Evolutionary conservation across 2,797 vertebrate species (phyloP).

Genomic region (Acanthis flammea): DNA sequence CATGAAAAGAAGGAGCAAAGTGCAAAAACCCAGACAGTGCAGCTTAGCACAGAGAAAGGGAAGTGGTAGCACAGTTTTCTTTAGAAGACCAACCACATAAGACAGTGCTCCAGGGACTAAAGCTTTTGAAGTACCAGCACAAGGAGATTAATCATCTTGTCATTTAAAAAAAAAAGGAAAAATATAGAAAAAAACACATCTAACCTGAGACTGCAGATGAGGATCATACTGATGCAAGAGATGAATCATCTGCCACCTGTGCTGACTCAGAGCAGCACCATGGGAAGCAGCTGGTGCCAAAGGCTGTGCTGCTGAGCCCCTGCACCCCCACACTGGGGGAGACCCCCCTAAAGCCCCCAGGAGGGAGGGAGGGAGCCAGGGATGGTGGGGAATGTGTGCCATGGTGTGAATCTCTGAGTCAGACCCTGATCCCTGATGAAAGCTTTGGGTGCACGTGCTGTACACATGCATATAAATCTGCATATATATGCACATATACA

Average conservation of each 20-base stretch:
- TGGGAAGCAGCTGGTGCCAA: background rate
- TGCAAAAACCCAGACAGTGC: background rate
- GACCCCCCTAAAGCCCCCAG: background rate
- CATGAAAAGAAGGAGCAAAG: background rate
- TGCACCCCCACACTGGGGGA: fast-evolving
- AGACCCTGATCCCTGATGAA: fast-evolving
- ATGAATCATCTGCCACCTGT: constrained; percentile 69
- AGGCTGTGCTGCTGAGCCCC: background rate
- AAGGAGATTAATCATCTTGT: constrained; percentile 60
- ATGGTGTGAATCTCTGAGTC: background rate
- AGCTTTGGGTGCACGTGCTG: background rate
- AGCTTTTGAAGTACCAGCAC: background rate
- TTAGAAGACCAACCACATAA: background rate
- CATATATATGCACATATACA: fast-evolving
- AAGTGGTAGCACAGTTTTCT: background rate
- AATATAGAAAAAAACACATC: background rate
- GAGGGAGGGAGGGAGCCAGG: background rate
- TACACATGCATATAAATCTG: fast-evolving
- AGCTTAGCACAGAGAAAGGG: background rate
- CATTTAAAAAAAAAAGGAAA: background rate
- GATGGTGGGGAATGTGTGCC: fast-evolving
- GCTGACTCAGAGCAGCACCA: constrained; percentile 42
- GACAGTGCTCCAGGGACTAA: constrained; percentile 16
- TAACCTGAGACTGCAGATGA: constrained; percentile 46
- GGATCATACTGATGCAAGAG: background rate